Evolutionary conservation across 2,797 vertebrate species (phyloP).

Genomic region (Enteromius mattozi): DNA sequence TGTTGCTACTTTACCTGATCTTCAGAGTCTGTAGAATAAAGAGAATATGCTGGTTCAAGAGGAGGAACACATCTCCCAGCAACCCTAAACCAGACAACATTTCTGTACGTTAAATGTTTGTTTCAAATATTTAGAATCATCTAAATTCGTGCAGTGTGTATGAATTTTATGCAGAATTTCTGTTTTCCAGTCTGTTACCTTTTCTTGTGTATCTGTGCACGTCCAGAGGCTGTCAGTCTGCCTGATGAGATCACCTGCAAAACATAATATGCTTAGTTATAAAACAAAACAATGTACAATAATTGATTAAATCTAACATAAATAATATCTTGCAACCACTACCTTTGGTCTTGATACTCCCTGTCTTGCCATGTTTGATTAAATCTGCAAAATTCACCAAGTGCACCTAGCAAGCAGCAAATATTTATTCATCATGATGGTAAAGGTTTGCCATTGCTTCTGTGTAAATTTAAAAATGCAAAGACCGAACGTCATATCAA

Average conservation of each 20-base stretch:
- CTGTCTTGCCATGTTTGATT: slow-evolving; percentile 53
- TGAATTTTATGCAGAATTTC: background rate
- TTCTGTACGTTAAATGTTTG: background rate
- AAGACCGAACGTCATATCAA: background rate
- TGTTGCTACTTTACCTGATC: slow-evolving; percentile 80
- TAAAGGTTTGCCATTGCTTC: background rate
- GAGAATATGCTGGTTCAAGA: slow-evolving; percentile 75
- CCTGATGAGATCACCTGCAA: slow-evolving; percentile 85
- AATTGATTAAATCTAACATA: background rate
- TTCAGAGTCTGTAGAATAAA: slow-evolving; percentile 85
- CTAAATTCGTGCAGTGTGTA: background rate
- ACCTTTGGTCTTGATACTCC: slow-evolving; percentile 59
- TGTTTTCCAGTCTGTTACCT: slow-evolving; percentile 72
- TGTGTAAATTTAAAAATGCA: background rate
- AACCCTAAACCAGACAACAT: slow-evolving; percentile 63
- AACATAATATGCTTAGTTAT: background rate
- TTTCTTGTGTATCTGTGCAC: slow-evolving; percentile 70
- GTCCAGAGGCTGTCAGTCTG: slow-evolving; percentile 74
- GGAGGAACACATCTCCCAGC: slow-evolving; percentile 63
- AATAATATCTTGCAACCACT: background rate
- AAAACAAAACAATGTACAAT: background rate
- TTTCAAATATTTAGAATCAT: background rate
- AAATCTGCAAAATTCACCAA: background rate
- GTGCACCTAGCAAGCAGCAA: background rate
- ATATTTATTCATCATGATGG: background rate